Conservation (phyloP, 2,113 vertebrate species). For the Eretmochelys imbricata region DNA sequence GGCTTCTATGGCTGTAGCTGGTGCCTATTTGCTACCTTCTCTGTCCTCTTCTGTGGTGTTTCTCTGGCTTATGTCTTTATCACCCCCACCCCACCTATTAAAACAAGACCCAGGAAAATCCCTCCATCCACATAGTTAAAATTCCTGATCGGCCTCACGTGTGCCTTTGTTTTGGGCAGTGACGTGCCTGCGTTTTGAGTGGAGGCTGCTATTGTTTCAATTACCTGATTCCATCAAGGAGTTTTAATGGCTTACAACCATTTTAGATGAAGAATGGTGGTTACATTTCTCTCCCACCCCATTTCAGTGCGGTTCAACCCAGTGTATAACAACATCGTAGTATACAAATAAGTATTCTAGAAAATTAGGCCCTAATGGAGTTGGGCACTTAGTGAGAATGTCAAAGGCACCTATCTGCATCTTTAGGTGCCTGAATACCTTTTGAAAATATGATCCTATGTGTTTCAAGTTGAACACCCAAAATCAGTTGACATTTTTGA, state of each 20-base stretch:
- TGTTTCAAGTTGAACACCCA: not conserved
- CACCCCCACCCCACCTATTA: not conserved
- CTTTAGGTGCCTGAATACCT: not conserved
- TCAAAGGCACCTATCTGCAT: not conserved
- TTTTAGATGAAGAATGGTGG: not conserved
- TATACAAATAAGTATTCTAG: not conserved
- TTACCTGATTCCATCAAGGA: not conserved
- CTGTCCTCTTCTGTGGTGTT: not conserved
- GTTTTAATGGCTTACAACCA: not conserved
- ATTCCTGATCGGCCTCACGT: not conserved
- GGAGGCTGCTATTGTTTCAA: not conserved
- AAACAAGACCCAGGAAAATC: not conserved
- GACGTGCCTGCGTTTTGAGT: not conserved
- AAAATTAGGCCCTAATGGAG: not conserved
- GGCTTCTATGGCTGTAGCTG: not conserved
- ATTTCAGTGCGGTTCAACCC: not conserved
- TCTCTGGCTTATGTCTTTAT: not conserved
- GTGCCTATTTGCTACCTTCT: not conserved
- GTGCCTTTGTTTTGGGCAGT: not conserved
- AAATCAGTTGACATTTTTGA: constrained; percentile 20
- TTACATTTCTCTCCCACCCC: not conserved
- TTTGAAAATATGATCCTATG: not conserved
- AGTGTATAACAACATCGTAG: not conserved
- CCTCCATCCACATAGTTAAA: not conserved
- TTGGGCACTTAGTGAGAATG: not conserved